Evolutionary conservation across 2,113 vertebrate species (phyloP), one percentile per base, ranked within the genome.

Genomic region (Bambusicola thoracicus): DNA sequence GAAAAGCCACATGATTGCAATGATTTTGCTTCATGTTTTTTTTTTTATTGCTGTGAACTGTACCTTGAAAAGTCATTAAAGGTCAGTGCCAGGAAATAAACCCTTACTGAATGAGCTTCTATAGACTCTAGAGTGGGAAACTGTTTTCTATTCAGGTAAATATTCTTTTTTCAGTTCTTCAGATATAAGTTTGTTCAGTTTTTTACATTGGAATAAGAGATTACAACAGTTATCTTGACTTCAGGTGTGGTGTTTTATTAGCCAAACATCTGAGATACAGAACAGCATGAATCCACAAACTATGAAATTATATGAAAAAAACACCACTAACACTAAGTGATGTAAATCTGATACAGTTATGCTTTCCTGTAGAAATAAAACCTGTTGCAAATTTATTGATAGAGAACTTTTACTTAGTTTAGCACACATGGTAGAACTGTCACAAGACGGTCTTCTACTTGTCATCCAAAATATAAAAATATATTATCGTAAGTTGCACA

Each of bases 1-100:
- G 88, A 58, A 85, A 86, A 95, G 51, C 66, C 95, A 94, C 81
- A 82, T 92, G 93, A 94, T 75, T 93, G 21, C 19, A 72, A 40
- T 41, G 66, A 63, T 65, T 70, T 43, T 81, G 32, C 8, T 67
- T 30, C 20, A 18, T 3, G 1, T 24, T 12, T 48, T 48, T 24
- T 24, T 24, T 90, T 94, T 89, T 46, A 41, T 87, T 85, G 22
- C 24, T 56, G n/a, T 78, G 65, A 85, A 74, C 24, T 72, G 27
- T 81, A 65, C 4, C 17, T 88, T 61, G 85, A 91, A 79, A 53
- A 87, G 74, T 36, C 29, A 30, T 55, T 79, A 88, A 94, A 96
- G 76, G 83, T 93, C 91, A 95, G 6, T 72, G 40, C 3, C 76
- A 90, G 87, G 82, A 94, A 93, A 40, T 19, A 79, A 78, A 92